Evolutionary conservation across 2,797 vertebrate genomes (phyloP).

Genomic region (Falco berigora): DNA sequence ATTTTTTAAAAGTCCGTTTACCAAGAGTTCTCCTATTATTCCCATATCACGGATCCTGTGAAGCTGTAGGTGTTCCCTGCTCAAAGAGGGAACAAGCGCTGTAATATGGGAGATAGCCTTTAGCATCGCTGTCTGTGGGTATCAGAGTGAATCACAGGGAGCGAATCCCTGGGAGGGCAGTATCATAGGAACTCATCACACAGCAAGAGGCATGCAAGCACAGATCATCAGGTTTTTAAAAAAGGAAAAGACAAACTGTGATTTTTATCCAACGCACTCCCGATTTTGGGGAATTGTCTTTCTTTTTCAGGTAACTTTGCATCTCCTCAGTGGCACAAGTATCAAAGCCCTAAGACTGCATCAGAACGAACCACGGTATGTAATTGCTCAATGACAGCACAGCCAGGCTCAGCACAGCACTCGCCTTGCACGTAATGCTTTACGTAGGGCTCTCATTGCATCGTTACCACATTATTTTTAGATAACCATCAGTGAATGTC

Average conservation of each 20-base stretch:
- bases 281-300: background rate
- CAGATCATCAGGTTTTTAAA: background rate
- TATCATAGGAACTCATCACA: background rate
- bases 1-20: background rate
- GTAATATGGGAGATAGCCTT: background rate
- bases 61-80: background rate
- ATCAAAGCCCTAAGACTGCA: background rate
- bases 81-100: background rate
- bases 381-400: background rate
- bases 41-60: background rate
- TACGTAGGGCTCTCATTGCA: background rate
- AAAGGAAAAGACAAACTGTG: background rate
- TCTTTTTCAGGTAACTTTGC: background rate
- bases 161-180: background rate
- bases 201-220: fast-evolving
- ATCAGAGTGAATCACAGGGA: background rate
- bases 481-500: background rate
- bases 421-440: background rate
- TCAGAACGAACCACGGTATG: background rate
- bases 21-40: background rate
- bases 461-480: slow-evolving; percentile 33
- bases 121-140: background rate
- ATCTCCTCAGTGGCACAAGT: background rate
- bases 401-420: background rate
- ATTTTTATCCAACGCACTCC: background rate